These are phyloP conservation scores for Nemotelus nigrinus DNA, from an alignment of 2,888 invertebrate genomes.

Conservation along the genomic window DNA sequence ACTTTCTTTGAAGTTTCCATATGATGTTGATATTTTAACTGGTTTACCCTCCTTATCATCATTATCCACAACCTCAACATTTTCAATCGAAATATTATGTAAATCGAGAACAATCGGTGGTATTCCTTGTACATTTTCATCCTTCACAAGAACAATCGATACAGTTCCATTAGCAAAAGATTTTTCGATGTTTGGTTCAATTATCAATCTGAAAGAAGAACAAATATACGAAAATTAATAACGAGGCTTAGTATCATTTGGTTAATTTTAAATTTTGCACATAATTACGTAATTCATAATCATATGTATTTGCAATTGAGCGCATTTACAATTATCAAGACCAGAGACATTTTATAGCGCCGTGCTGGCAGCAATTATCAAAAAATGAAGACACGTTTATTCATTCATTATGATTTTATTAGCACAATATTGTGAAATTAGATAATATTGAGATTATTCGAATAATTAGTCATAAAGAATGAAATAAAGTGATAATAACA, in stretches of 20 bases:
- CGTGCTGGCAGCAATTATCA: not conserved
- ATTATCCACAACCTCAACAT: constrained; percentile 58
- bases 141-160: constrained; percentile 59
- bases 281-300: no score
- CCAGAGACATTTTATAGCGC: no score
- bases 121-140: constrained; percentile 56
- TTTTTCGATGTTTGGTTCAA: constrained; percentile 61
- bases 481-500: not conserved
- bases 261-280: no score
- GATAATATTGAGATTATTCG: not conserved
- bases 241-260: no score
- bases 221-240: not conserved
- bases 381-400: not conserved
- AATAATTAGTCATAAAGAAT: not conserved
- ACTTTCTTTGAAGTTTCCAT: constrained; percentile 60
- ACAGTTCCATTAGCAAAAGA: constrained; percentile 62
- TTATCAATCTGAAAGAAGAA: constrained; percentile 57
- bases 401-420: not conserved
- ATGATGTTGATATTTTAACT: constrained; percentile 56
- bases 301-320: no score
- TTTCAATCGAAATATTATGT: constrained; percentile 61
- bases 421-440: not conserved
- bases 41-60: constrained; percentile 54
- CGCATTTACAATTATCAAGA: no score
- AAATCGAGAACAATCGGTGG: constrained; percentile 64